A percentile compares a stretch with the other conserved stretches of the same genome.
Evolutionary conservation across 2,888 invertebrate genomes (phyloP).

Genomic region (Pterobdella sp.): DNA sequence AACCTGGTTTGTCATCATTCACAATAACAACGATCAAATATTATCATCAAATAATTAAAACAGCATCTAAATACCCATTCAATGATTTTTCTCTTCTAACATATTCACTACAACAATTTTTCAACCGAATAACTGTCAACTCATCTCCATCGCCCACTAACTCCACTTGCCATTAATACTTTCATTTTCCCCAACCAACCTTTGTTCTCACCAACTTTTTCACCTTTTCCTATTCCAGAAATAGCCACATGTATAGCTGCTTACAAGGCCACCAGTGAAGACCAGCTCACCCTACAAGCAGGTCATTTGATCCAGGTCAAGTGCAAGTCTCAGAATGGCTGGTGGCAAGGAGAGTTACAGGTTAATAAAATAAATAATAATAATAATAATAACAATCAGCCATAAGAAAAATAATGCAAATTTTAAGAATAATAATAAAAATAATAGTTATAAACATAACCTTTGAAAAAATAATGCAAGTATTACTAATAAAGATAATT

Average conservation of each 20-base stretch:
- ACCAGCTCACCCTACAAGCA: constrained; percentile 78
- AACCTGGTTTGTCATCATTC: too few species aligned
- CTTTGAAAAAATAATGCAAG: neutral
- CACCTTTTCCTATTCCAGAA: constrained; percentile 55
- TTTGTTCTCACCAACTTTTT: neutral
- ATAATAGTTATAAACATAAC: neutral
- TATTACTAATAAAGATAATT: too few species aligned
- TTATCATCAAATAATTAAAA: too few species aligned
- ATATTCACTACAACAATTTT: neutral
- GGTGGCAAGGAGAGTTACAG: constrained; percentile 99
- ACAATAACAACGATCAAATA: too few species aligned
- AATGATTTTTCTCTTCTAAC: too few species aligned
- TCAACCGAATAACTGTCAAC: neutral
- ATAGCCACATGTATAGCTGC: constrained; percentile 88
- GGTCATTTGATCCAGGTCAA: constrained; percentile 89
- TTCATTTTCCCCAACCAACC: neutral
- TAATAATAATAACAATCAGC: too few species aligned
- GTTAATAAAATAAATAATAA: too few species aligned
- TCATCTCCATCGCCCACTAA: neutral
- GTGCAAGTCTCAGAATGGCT: constrained; percentile 90
- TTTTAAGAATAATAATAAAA: neutral
- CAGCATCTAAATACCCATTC: too few species aligned
- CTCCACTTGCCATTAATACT: neutral
- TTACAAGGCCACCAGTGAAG: constrained; percentile 78
- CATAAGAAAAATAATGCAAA: too few species aligned